Conservation (phyloP, 2,113 vertebrate genomes). For the Toxotes jaculatrix region DNA sequence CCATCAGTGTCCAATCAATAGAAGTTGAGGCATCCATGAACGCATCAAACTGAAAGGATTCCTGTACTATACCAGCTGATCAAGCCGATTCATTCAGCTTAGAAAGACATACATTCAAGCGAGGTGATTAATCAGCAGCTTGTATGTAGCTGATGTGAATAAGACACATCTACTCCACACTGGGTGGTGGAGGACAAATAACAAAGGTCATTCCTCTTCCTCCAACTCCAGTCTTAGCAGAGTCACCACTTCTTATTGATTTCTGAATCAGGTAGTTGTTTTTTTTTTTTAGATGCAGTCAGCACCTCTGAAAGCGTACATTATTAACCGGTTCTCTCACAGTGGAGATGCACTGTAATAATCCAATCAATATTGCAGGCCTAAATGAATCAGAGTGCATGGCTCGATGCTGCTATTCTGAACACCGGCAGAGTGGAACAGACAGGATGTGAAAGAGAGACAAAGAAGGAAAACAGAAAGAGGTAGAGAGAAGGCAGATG, state of each 20-base stretch:
- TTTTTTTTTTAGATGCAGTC: constrained; percentile 40
- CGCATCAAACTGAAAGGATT: constrained; percentile 39
- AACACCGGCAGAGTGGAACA: constrained; percentile 44
- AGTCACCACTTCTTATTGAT: constrained; percentile 54
- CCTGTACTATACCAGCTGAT: background rate
- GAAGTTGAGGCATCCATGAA: background rate
- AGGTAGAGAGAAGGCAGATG: constrained; percentile 46
- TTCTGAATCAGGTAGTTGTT: constrained; percentile 46
- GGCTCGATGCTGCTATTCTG: constrained; percentile 71
- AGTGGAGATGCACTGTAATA: constrained; percentile 70
- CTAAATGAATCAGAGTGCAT: constrained; percentile 72
- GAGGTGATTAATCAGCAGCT: constrained; percentile 26
- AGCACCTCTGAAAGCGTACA: constrained; percentile 54
- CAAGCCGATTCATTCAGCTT: constrained; percentile 26
- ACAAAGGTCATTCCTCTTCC: constrained; percentile 48
- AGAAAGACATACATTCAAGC: constrained; percentile 5
- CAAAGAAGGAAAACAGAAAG: constrained; percentile 14
- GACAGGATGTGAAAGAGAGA: constrained; percentile 64
- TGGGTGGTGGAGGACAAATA: constrained; percentile 15
- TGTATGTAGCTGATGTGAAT: constrained; percentile 26
- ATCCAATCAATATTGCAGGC: constrained; percentile 77
- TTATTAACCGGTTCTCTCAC: constrained; percentile 65
- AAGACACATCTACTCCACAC: constrained; percentile 19
- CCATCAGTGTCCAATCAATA: constrained; percentile 22
- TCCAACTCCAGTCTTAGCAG: constrained; percentile 27